Percentiles rank a stretch among this genome's conserved stretches.
phyloP scores from a whole-genome alignment of 2,797 vertebrate genomes.

The Anolis apletophallus region DNA sequence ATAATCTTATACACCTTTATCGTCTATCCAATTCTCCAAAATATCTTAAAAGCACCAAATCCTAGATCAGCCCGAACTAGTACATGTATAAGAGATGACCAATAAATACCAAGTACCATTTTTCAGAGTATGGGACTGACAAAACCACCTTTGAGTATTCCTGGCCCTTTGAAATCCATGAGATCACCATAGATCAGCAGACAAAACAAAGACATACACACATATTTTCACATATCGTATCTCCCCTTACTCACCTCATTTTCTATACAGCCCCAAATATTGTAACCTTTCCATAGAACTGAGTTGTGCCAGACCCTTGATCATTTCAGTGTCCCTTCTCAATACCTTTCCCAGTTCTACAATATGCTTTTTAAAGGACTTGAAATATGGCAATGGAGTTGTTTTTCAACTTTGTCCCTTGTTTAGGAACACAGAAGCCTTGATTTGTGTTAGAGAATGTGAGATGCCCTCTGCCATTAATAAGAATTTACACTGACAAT shows the following conservation, averaged over 20 bases:
- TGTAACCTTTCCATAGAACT: background rate
- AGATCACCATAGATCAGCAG: too few species aligned
- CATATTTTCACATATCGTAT: background rate
- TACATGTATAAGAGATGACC: too few species aligned
- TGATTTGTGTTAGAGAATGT: background rate
- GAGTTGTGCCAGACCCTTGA: background rate
- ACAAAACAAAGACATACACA: background rate
- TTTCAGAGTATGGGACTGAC: too few species aligned
- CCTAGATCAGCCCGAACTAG: too few species aligned
- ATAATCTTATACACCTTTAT: too few species aligned
- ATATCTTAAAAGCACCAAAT: too few species aligned
- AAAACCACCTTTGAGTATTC: too few species aligned
- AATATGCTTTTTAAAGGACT: background rate
- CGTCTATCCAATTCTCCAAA: too few species aligned
- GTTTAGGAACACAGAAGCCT: background rate
- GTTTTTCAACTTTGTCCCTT: background rate
- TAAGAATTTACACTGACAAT: background rate
- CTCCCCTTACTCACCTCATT: too few species aligned
- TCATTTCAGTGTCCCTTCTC: background rate
- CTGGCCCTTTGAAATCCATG: too few species aligned
- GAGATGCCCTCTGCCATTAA: background rate
- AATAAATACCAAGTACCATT: too few species aligned
- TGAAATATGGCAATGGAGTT: background rate
- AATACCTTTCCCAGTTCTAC: slow-evolving; percentile 15
- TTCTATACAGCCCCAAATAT: too few species aligned